Percentiles rank a stretch among this genome's conserved stretches.
phyloP scores from a whole-genome alignment of 1,140 invertebrate species.

The Neuroterus valhalla region DNA sequence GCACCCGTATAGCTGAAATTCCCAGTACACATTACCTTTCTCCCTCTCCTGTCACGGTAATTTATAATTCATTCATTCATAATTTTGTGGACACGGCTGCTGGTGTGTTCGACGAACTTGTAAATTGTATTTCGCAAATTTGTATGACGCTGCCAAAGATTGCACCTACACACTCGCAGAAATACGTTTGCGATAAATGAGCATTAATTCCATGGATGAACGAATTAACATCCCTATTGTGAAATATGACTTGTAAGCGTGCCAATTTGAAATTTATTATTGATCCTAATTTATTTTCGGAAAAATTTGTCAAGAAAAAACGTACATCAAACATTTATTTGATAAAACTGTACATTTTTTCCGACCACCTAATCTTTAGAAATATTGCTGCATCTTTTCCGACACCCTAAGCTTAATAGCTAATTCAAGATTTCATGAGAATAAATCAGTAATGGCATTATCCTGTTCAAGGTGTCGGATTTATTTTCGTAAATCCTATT shows the following conservation, averaged over 20 bases:
- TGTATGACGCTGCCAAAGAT: background rate
- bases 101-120: conserved; percentile 17
- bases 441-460: too few relatives aligned
- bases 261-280: background rate
- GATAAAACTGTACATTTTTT: too few relatives aligned
- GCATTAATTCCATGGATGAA: conserved; percentile 7
- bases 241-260: background rate
- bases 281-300: background rate
- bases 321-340: too few relatives aligned
- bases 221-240: conserved; percentile 2
- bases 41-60: conserved; percentile 46
- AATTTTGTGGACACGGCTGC: conserved; percentile 33
- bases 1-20: background rate
- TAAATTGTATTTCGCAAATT: conserved; percentile 18
- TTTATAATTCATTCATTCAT: conserved; percentile 62
- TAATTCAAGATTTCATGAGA: too few relatives aligned
- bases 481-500: too few relatives aligned
- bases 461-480: too few relatives aligned
- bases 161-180: background rate
- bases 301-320: too few relatives aligned
- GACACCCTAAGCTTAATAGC: too few relatives aligned
- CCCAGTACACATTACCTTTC: background rate
- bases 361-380: too few relatives aligned
- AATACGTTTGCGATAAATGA: background rate
- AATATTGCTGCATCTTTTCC: too few relatives aligned